These are phyloP conservation scores for Chrysolina americana DNA, from an alignment of 2,888 invertebrate genomes.

Conservation along the genomic window DNA sequence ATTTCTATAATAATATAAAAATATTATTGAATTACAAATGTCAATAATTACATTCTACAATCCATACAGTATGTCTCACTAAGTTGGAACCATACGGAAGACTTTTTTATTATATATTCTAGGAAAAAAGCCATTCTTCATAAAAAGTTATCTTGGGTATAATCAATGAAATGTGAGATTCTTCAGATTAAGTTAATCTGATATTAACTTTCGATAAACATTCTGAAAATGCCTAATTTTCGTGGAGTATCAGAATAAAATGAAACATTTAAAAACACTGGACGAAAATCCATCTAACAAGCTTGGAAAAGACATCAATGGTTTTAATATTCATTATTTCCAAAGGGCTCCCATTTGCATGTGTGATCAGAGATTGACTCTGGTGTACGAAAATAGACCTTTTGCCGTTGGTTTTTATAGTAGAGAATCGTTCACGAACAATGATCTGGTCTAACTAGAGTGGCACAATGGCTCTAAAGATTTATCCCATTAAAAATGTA, in stretches of 20 bases:
- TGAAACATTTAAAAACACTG: slow-evolving; percentile 47
- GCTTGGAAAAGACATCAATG: slow-evolving; percentile 65
- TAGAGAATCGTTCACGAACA: slow-evolving; percentile 35
- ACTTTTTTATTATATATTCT: too few species aligned
- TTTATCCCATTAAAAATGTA: slow-evolving; percentile 68
- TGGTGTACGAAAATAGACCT: slow-evolving; percentile 48
- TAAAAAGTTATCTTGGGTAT: too few species aligned
- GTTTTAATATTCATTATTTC: slow-evolving; percentile 68
- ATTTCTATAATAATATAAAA: too few species aligned
- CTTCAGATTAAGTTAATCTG: background rate
- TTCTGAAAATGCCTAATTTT: background rate
- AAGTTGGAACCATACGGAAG: too few species aligned
- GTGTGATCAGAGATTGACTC: slow-evolving; percentile 57
- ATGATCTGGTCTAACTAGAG: slow-evolving; percentile 63
- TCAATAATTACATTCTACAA: too few species aligned
- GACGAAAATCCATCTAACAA: slow-evolving; percentile 61
- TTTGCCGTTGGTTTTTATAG: slow-evolving; percentile 41
- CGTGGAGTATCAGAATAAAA: slow-evolving; percentile 42
- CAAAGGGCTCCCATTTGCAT: slow-evolving; percentile 65
- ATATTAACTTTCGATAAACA: background rate
- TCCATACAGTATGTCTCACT: too few species aligned
- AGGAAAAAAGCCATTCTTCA: too few species aligned
- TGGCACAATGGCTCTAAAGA: slow-evolving; percentile 65
- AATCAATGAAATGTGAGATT: too few species aligned
- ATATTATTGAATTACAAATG: too few species aligned